phyloP scores from a whole-genome alignment of 2,888 invertebrate species.

The Epistrophe eligans region DNA sequence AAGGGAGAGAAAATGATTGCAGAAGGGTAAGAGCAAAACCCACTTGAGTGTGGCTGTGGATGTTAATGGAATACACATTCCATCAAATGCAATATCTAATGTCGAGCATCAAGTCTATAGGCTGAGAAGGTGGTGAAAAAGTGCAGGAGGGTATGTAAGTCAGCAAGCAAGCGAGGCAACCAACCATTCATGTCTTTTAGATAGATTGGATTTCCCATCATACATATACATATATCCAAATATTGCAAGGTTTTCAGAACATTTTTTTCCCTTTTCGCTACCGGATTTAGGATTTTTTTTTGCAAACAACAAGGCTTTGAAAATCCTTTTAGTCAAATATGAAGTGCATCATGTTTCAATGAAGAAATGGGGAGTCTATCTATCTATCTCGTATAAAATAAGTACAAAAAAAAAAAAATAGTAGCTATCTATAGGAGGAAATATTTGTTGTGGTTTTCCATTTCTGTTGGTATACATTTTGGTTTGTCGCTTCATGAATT shows the following conservation, averaged over 20 bases:
- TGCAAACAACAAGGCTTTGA: background rate
- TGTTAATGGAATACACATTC: constrained; percentile 48
- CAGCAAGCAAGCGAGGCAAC: constrained; percentile 19
- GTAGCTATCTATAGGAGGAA: background rate
- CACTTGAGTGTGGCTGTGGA: constrained; percentile 25
- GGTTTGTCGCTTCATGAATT: constrained; percentile 5
- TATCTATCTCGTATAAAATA: background rate
- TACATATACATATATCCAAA: constrained; percentile 26
- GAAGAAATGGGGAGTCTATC: background rate
- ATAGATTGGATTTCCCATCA: constrained; percentile 26
- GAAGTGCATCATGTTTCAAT: constrained; percentile 15
- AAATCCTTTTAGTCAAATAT: constrained; percentile 30
- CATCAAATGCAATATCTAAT: constrained; percentile 60
- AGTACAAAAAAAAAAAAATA: background rate
- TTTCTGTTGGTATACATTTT: background rate
- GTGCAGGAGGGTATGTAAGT: constrained; percentile 1
- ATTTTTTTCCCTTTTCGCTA: background rate
- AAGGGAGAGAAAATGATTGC: background rate
- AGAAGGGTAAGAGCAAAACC: constrained; percentile 19
- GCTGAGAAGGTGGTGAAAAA: background rate
- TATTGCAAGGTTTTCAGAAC: background rate
- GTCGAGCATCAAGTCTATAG: background rate
- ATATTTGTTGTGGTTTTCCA: background rate
- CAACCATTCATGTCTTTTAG: constrained; percentile 39
- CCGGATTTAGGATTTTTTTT: background rate